Conservation (phyloP, 1,140 invertebrate species). For the Choristoneura fumiferana region DNA sequence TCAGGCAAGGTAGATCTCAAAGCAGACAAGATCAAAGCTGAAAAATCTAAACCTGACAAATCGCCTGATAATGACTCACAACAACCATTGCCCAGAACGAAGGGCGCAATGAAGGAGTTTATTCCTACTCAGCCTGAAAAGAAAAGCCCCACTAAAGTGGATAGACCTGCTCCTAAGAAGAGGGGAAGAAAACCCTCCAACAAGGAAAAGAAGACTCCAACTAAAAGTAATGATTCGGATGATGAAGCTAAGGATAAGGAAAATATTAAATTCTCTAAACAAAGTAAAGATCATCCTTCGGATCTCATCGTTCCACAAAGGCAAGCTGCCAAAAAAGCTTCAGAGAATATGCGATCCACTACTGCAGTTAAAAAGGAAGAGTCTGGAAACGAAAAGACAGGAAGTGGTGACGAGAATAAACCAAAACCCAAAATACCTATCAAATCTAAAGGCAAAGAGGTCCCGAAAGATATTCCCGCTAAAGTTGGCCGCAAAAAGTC, state of each 20-base stretch:
- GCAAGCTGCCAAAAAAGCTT: conserved; percentile 93
- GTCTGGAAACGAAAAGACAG: conserved; percentile 50
- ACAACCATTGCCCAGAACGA: conserved; percentile 84
- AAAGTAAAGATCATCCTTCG: conserved; percentile 84
- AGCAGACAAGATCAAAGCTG: conserved; percentile 67
- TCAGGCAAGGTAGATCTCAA: conserved; percentile 52
- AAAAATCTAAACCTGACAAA: conserved; percentile 75
- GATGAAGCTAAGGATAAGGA: conserved; percentile 78
- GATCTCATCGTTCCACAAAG: conserved; percentile 94
- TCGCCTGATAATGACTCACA: conserved; percentile 83
- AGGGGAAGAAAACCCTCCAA: conserved; percentile 61
- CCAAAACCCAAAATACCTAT: conserved; percentile 56
- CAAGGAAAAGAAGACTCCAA: conserved; percentile 59
- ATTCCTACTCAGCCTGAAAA: conserved; percentile 69
- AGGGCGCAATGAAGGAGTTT: conserved; percentile 91
- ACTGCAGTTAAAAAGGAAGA: conserved; percentile 72
- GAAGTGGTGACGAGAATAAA: conserved; percentile 64
- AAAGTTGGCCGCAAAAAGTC: conserved; percentile 80
- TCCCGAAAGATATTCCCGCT: conserved; percentile 42
- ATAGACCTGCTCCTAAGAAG: conserved; percentile 72
- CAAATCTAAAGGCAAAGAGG: conserved; percentile 66
- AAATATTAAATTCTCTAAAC: conserved; percentile 78
- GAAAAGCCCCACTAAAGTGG: conserved; percentile 46
- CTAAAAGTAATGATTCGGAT: conserved; percentile 69
- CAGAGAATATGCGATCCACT: conserved; percentile 88